Percentiles rank a stretch among this genome's conserved stretches.
Conservation (phyloP, 2,888 invertebrate genomes). For the Cheilosia urbana region DNA sequence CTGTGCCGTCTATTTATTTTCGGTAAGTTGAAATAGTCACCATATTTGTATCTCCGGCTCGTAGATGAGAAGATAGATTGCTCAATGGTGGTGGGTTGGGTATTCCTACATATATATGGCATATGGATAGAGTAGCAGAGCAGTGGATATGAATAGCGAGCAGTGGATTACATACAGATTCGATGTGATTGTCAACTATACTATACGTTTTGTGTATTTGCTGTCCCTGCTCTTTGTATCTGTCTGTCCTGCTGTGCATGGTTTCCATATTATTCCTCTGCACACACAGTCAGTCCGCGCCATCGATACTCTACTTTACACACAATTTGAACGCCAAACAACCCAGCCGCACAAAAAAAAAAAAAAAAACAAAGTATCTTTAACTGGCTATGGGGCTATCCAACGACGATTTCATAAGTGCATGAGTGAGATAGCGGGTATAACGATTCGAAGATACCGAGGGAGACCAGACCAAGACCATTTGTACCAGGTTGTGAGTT, state of each 20-base stretch:
- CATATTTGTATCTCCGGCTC: slow-evolving; percentile 3
- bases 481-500: slow-evolving; percentile 17
- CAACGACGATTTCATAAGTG: slow-evolving; percentile 70
- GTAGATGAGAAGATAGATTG: neutral
- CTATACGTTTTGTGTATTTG: slow-evolving; percentile 24
- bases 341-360: slow-evolving; percentile 19
- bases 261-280: slow-evolving; percentile 59
- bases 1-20: slow-evolving; percentile 30
- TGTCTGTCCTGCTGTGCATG: slow-evolving; percentile 52
- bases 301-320: slow-evolving; percentile 44
- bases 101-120: neutral
- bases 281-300: slow-evolving; percentile 40
- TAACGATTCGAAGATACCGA: slow-evolving; percentile 68
- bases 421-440: slow-evolving; percentile 70
- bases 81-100: no score
- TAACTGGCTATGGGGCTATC: slow-evolving; percentile 65
- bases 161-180: slow-evolving; percentile 65
- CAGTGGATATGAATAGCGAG: slow-evolving; percentile 9
- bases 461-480: slow-evolving; percentile 48
- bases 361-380: slow-evolving; percentile 65
- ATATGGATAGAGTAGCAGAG: neutral
- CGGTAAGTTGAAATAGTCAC: slow-evolving; percentile 51
- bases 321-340: slow-evolving; percentile 49
- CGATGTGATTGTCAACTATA: slow-evolving; percentile 69
- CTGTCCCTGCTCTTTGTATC: slow-evolving; percentile 20